Conservation (phyloP, 2,888 invertebrate genomes). For the Amphimallon solstitiale region DNA sequence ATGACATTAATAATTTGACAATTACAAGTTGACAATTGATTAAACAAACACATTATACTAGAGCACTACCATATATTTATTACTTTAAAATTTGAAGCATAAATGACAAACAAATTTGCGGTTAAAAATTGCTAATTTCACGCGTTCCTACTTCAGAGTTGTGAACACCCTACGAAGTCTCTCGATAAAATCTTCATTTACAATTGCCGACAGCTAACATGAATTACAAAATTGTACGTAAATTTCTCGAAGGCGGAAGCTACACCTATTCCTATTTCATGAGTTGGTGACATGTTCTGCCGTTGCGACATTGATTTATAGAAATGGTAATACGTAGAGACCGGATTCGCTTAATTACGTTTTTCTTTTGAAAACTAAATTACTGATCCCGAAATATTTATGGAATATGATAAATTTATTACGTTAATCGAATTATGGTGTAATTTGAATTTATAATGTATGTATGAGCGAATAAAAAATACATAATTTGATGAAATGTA, state of each 20-base stretch:
- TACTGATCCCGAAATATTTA: neutral
- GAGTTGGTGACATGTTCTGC: conserved; percentile 1
- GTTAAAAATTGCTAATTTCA: neutral
- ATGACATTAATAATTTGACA: no score
- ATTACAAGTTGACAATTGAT: no score
- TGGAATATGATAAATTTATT: neutral
- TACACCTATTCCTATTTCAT: neutral
- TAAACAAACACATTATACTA: no score
- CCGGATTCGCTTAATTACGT: neutral
- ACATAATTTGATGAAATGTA: no score
- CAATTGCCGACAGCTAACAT: neutral
- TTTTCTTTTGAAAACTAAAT: no score
- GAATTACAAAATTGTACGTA: neutral
- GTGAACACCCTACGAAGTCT: neutral
- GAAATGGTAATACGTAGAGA: neutral
- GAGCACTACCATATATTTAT: no score
- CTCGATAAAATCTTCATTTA: conserved; percentile 1
- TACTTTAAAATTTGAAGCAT: no score
- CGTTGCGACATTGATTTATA: neutral
- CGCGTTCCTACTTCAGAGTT: neutral
- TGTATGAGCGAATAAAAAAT: no score
- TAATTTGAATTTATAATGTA: no score
- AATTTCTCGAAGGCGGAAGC: neutral
- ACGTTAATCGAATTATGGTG: no score
- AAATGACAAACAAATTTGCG: no score